Evolutionary conservation across 2,113 vertebrate genomes (phyloP).

Genomic region (Sprattus sprattus): DNA sequence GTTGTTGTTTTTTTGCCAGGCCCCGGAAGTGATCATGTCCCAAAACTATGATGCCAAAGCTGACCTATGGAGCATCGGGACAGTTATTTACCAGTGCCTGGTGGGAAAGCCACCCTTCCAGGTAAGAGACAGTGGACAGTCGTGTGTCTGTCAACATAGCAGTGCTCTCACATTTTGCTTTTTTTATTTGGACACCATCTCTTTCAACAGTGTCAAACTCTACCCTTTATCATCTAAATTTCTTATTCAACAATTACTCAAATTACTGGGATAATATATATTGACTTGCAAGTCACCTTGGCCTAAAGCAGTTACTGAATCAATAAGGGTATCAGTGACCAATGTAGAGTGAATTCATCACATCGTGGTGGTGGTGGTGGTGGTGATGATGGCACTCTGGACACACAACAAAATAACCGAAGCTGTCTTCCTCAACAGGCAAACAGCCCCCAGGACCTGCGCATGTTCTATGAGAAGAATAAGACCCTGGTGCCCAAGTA

Average conservation of each 20-base stretch:
- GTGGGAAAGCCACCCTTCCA: slow-evolving; percentile 98
- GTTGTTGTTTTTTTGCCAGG: slow-evolving; percentile 66
- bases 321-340: background rate
- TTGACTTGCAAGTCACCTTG: background rate
- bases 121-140: slow-evolving; percentile 63
- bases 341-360: background rate
- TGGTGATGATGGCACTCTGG: too few relatives aligned
- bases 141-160: background rate
- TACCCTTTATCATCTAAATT: background rate
- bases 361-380: too few relatives aligned
- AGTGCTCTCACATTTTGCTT: background rate
- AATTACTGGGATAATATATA: background rate
- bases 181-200: too few relatives aligned
- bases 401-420: background rate
- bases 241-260: background rate
- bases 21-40: slow-evolving; percentile 98
- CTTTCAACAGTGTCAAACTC: too few relatives aligned
- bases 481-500: slow-evolving; percentile 91
- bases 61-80: slow-evolving; percentile 97
- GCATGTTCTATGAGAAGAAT: slow-evolving; percentile 98
- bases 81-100: slow-evolving; percentile 95
- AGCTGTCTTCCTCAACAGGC: slow-evolving; percentile 70
- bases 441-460: slow-evolving; percentile 93
- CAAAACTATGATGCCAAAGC: slow-evolving; percentile 97
- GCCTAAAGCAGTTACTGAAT: background rate